A percentile compares a stretch with the other conserved stretches of the same genome.
These are phyloP conservation scores for Leistus spinibarbis DNA, from an alignment of 2,888 invertebrate genomes.

Conservation along the genomic window DNA sequence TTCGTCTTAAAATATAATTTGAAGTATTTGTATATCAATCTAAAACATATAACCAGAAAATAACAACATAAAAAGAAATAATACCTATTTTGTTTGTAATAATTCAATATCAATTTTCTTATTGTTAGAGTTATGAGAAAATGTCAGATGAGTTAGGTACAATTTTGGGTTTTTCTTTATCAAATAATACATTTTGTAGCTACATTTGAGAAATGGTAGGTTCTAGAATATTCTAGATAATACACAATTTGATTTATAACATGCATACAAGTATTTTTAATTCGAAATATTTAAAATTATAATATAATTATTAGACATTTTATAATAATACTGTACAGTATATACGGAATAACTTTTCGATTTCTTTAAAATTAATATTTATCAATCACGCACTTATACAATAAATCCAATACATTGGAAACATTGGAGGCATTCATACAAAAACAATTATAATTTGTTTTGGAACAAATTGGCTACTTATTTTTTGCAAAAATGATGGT, in stretches of 20 bases:
- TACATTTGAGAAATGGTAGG: no score
- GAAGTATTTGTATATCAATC: no score
- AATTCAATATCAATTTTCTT: no score
- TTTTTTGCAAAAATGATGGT: constrained; percentile 21
- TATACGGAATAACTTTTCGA: constrained; percentile 19
- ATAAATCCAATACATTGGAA: not conserved
- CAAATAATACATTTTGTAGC: no score
- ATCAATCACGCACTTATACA: constrained; percentile 26
- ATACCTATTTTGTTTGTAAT: no score
- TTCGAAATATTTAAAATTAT: constrained; percentile 11
- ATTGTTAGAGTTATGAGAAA: no score
- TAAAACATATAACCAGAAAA: no score
- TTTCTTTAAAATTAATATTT: not conserved
- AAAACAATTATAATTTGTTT: constrained; percentile 3
- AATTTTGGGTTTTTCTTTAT: no score
- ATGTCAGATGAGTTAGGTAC: no score
- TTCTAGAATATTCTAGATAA: not conserved
- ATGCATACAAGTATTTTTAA: constrained; percentile 31
- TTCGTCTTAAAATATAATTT: no score
- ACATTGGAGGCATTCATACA: constrained; percentile 1
- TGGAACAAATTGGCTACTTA: constrained; percentile 26
- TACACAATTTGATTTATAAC: not conserved
- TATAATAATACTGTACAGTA: constrained; percentile 39
- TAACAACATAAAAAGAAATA: no score
- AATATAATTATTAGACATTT: constrained; percentile 22